Base-by-base conservation (phyloP, 1,140 invertebrate genomes). In the Lepeophtheirus salmonis region DNA sequence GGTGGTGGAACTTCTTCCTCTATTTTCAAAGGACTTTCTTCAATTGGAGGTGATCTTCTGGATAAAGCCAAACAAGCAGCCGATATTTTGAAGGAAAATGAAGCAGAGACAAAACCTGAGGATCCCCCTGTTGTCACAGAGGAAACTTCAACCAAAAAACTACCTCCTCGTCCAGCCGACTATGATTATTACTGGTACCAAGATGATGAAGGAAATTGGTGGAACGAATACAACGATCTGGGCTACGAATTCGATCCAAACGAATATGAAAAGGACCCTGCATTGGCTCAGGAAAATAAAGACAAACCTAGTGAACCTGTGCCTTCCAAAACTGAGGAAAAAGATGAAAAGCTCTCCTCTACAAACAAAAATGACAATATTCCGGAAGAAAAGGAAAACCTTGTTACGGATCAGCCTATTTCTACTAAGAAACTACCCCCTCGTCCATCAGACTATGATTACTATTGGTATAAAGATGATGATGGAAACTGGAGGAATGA, bases 131-230 rank as follows among this genome's bases (percentile, higher is more conserved):
- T 16, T 6, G n/a, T 50, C 16, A 50, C 10, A n/a, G 2, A 2
- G 10, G 10, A 12, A 12, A 2, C 49, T 10, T n/a, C 3, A 2
- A 18, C 16, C 2, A 18, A 50, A 18, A 54, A 54, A 23, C 22
- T 17, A 2, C 52, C 52, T 3, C 10, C 52, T 20, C 52, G 48
- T 18, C 57, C 57, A 18, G 57, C 24, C 2, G 57, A 60, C 18
- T 60, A 60, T 60, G 57, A 60, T 22, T 21, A 60, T 18, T 60
- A 60, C 26, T 60, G 57, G 57, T 60, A 60, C 48, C 41, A 60
- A 21, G 57, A 25, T 6, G 57, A 60, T 2, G 57, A 60, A 10
- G 57, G 57, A n/a, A 26, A 50, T 23, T 60, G 57, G 57, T 50
- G 30, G 16, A 60, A 60, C 49, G 41, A 60, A 23, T 60, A 60